Evolutionary conservation across 2,797 vertebrate species (phyloP), one percentile per base, ranked within the genome.

Genomic region (Echiichthys vipera): DNA sequence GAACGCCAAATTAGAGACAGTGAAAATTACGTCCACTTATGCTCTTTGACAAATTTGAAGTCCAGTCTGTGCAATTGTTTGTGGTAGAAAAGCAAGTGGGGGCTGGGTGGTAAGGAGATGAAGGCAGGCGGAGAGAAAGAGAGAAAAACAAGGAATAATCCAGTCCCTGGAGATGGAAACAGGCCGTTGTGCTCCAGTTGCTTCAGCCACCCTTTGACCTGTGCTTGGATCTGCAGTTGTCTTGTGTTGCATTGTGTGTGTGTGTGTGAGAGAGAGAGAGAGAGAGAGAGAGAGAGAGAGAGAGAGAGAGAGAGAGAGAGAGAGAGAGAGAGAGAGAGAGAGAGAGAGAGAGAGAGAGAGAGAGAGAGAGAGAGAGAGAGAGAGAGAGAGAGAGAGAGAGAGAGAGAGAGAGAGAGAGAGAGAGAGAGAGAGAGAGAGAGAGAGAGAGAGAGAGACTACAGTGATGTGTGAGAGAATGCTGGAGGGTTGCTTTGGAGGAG

Each of bases 161-260:
- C 61, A 27, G 39, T 83, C 86, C 65, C 87, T 22, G 30, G 84
- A 87, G 87, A 84, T 65, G 64, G 74, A 86, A 67, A 68, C 74
- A 80, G 59, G 55, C 83, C 88, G 87, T 75, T 81, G 65, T 86
- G 87, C 71, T 85, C 81, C 81, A 84, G 80, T 88, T 88, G 85
- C 85, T 88, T 76, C 62, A 45, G 80, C 54, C 69, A 7, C 36
- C 79, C 85, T 89, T 83, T 91, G 88, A 89, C 89, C 85, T 45
- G 15, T 65, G 73, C 46, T 80, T 84, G 65, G 64, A 64, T 83
- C 58, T 53, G 45, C 45, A 30, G 36, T 73, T 11, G 36, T 22
- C 36, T n/a, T 30, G 59, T 37, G 36, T 18, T 73, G 66, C 22
- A 13, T 15, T 18, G 29, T 45, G 67, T 27, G 54, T 1, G 18